Evolutionary conservation across 35 echinoderm and acorn worm genomes (phyloP).

Genomic region (Stichopus chloronotus): DNA sequence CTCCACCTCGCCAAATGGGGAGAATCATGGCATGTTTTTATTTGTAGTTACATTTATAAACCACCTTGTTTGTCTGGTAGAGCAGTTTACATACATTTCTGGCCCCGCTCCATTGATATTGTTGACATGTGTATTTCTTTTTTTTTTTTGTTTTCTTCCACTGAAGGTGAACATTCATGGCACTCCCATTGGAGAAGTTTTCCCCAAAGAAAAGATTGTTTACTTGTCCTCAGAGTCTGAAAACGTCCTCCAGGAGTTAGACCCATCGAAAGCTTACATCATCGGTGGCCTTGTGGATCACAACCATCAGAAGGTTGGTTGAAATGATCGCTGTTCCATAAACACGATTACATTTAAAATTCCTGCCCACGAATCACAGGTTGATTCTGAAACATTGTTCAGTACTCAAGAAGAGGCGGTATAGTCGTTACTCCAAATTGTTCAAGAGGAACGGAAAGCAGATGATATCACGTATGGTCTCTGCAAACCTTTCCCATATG

Average conservation of each 20-base stretch:
- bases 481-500: too few species aligned
- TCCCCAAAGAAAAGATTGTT: slow-evolving; percentile 76
- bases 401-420: background rate
- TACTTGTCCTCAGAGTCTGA: slow-evolving; percentile 92
- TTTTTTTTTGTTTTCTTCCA: background rate
- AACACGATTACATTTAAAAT: too few species aligned
- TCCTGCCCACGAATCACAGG: too few species aligned
- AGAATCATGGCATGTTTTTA: too few species aligned
- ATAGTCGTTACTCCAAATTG: background rate
- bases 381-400: too few species aligned
- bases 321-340: background rate
- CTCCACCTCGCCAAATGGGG: too few species aligned
- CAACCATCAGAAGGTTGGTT: slow-evolving; percentile 92
- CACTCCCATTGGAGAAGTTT: slow-evolving; percentile 51
- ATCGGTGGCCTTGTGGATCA: slow-evolving; percentile 97
- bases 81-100: too few species aligned
- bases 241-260: slow-evolving; percentile 72
- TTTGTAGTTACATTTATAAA: too few species aligned
- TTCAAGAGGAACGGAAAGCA: background rate
- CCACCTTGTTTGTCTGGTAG: too few species aligned
- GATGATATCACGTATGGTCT: background rate
- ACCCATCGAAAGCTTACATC: slow-evolving; percentile 80
- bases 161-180: slow-evolving; percentile 64
- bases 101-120: too few species aligned
- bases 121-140: background rate